Evolutionary conservation across 2,888 invertebrate species (phyloP).

Genomic region (Tipula helvola): DNA sequence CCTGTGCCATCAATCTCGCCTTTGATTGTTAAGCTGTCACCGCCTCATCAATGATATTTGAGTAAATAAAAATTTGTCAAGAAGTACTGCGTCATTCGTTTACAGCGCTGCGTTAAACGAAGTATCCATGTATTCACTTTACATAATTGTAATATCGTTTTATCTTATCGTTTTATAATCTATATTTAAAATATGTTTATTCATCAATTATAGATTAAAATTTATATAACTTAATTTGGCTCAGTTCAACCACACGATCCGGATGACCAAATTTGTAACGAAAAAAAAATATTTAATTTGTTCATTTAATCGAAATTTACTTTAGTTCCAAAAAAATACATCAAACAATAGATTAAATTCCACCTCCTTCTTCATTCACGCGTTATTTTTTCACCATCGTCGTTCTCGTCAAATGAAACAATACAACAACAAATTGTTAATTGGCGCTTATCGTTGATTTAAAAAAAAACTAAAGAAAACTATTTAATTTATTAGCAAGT

Average conservation of each 20-base stretch:
- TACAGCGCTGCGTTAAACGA: no score
- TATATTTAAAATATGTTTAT: neutral
- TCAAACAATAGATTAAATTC: neutral
- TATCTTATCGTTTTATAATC: neutral
- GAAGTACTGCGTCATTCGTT: no score
- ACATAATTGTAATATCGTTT: neutral
- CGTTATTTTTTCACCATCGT: neutral
- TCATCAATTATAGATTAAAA: neutral
- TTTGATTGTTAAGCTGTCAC: no score
- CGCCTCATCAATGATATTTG: no score
- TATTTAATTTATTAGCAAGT: neutral
- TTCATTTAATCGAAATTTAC: neutral
- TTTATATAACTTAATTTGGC: neutral
- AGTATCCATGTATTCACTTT: neutral
- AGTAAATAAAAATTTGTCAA: no score
- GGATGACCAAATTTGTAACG: neutral
- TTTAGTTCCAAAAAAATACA: neutral
- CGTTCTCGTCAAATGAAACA: neutral
- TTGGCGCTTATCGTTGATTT: neutral
- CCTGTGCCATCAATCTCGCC: no score
- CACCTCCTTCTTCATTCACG: neutral
- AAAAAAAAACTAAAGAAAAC: neutral
- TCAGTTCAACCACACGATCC: neutral
- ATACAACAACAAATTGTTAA: neutral
- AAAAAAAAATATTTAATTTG: neutral